Base-by-base conservation (phyloP, 2,113 vertebrate species). In the Poecilia latipinna region DNA sequence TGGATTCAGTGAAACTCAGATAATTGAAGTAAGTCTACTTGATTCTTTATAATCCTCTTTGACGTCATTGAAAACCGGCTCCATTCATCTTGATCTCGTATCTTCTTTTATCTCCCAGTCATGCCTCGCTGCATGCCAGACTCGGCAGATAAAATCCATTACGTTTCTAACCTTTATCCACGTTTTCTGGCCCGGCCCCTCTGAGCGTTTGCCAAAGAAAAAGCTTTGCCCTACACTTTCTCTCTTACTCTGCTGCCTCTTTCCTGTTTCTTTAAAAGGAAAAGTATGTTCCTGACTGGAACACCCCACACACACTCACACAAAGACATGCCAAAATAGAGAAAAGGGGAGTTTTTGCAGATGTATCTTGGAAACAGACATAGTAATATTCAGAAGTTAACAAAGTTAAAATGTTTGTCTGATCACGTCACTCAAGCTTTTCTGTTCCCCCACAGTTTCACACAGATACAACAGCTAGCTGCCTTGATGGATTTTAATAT, bases 241-340 rank as follows among this genome's bases (percentile, higher is more conserved):
- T 72, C 22, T 69, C 29, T 44, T 26, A 29, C 48, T 48, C 63
- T 17, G 31, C 67, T 17, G 32, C 48, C 19, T 66, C 42, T 70
- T 65, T 69, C 60, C 42, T 72, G 63, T 83, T 80, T 81, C 91
- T 93, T 90, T 90, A 91, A 91, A 93, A 93, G 91, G 91, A 89
- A 91, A 91, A 93, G 82, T 86, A 91, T 93, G 88, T 90, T 86
- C 74, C 68, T 82, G 80, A 79, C 57, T 68, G 80, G 71, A 83
- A 83, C 65, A 71, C 79, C 35, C 70, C 69, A 71, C 61, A 66
- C 65, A 57, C 64, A 63, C 66, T 77, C 62, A 78, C 39, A 68
- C 54, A 61, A 77, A 73, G 84, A 70, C 69, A 61, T 37, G 65
- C 48, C 77, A 78, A 68, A 62, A 66, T 72, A 67, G 48, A 57